Base-by-base conservation (phyloP, 2,797 vertebrate genomes). In the Kryptopterus vitreolus region DNA sequence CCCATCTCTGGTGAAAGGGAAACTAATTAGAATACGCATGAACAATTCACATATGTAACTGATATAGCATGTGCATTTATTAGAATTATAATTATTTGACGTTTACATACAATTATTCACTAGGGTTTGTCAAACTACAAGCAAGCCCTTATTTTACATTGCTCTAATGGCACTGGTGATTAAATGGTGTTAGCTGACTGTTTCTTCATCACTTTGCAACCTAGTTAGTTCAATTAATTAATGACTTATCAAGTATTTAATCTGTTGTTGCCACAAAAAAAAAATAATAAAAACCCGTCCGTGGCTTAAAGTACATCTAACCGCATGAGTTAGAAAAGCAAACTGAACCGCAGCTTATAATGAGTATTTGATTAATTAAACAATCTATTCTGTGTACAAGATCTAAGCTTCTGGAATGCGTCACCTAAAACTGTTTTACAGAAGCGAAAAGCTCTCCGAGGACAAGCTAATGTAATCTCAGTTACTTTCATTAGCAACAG, bases 361-460 rank as follows among this genome's bases (percentile, higher is more conserved):
- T 68, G 26, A 68, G 62, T 24, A 22, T 68, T 43, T 75, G 53
- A 18, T 69, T 69, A 43, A 57, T 35, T 69, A 26, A 29, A 26
- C n/a, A 55, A 35, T 24, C 20, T 1, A 76, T 50, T 58, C 15
- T 57, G n/a, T 31, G 55, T 50, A 20, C 29, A 69, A 38, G 38
- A 80, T 57, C n/a, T 53, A 73, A 38, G 24, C 63, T 18, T 4
- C 16, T 31, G 29, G 16, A 66, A 74, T 43, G 24, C 35, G 52
- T 59, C 62, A 50, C 26, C 29, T 31, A 71, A 72, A 62, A 38
- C 13, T 74, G 24, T 66, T 52, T 61, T 33, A 61, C 55, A 79
- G 6, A 26, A 31, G 9, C 50, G n/a, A 2, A 61, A 63, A 33
- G 43, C 43, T 77, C 16, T 26, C 59, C 4, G 5, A 24, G 9